Base-by-base conservation (phyloP, 2,113 vertebrate species). In the Microcebus murinus region DNA sequence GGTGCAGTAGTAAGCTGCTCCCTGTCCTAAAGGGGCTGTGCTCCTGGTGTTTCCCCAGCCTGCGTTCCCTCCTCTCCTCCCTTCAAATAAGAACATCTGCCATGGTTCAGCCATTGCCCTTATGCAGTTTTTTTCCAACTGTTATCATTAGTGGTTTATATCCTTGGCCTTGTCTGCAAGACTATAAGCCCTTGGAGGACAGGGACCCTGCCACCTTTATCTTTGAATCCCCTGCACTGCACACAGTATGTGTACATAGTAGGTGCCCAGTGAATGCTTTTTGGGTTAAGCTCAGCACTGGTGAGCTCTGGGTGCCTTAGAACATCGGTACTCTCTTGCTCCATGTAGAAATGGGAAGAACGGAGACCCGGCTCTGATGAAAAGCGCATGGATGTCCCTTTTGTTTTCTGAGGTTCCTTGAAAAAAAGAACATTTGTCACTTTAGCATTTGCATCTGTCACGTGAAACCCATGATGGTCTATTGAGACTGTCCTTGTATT, bases 401-500 rank as follows among this genome's bases (percentile, higher is more conserved):
- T 96, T 86, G 65, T 90, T 3, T 86, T 77, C 39, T 45, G 45
- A 59, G 34, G 3, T 23, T 96, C 48, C 61, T 71, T 70, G 39
- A 73, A 67, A 67, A 67, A 85, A 59, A 52, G 39, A 83, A 48
- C 29, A 29, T 42, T 57, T 87, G 39, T 34, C 34, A 42, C 45
- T 76, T 67, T 45, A 59, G 4, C 18, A 2, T 80, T 21, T 80
- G 48, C 29, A 8, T 94, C 20, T 95, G 67, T 73, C 90, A 55
- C 0, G 0, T 77, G 87, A 85, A 74, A 42, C 39, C 63, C 45
- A 10, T 31, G 23, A 11, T 91, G 36, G 14, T 92, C 95, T 71
- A 2, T 71, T 79, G 57, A 91, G 86, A 91, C 45, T 48, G 52
- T 8, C 36, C 52, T 94, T 95, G 57, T 68, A 10, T 76, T 76